A percentile compares a stretch with the other conserved stretches of the same genome.
phyloP scores from a whole-genome alignment of 2,888 invertebrate genomes.

The Phorcus lineatus region DNA sequence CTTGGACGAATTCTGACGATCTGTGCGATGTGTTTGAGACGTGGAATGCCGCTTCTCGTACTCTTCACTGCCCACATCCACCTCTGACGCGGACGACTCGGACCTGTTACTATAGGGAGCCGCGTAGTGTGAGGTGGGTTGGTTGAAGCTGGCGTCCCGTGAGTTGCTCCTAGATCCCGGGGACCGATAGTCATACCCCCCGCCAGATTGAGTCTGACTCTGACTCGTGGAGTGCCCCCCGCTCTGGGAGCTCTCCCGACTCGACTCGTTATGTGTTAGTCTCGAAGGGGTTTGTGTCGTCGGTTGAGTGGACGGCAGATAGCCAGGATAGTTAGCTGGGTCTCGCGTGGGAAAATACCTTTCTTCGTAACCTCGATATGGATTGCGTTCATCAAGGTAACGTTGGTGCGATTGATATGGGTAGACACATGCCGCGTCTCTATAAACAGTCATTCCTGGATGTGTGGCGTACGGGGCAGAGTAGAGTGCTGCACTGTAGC shows the following conservation, averaged over 20 bases:
- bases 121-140: conserved; percentile 48
- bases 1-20: conserved; percentile 33
- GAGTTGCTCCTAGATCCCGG: conserved; percentile 66
- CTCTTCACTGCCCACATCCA: conserved; percentile 70
- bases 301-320: conserved; percentile 42
- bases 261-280: conserved; percentile 43
- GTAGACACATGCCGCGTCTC: conserved; percentile 50
- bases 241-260: conserved; percentile 38
- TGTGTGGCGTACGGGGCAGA: conserved; percentile 51
- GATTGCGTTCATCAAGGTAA: conserved; percentile 60
- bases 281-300: conserved; percentile 45
- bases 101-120: conserved; percentile 73
- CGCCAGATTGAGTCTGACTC: conserved; percentile 6
- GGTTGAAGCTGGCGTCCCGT: conserved; percentile 58
- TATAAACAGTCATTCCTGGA: conserved; percentile 52
- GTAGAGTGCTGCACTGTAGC: conserved; percentile 62
- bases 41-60: conserved; percentile 50
- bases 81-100: conserved; percentile 74
- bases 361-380: conserved; percentile 58
- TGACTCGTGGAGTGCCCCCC: conserved; percentile 38
- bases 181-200: conserved; percentile 45
- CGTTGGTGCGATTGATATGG: conserved; percentile 59
- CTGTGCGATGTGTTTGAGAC: conserved; percentile 27
- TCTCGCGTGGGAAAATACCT: conserved; percentile 56
- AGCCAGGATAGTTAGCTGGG: conserved; percentile 53